Evolutionary conservation across 2,113 vertebrate species (phyloP), one percentile per base, ranked within the genome.

Genomic region (Pachyramphus minor): DNA sequence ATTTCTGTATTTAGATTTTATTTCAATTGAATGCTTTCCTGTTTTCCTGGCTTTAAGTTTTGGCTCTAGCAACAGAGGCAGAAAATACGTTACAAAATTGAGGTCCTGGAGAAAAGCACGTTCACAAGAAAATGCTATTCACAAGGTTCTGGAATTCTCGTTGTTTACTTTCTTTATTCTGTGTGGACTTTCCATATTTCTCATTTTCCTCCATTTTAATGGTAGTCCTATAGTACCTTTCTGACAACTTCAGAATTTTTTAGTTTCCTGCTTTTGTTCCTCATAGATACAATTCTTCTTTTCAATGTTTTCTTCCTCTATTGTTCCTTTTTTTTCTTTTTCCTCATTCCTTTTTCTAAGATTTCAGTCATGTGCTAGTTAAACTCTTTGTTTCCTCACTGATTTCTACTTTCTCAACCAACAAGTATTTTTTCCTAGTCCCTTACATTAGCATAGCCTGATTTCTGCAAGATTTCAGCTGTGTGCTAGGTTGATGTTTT

Each of bases 1-100:
- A 41, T 86, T 82, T 90, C 93, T 64, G 84, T 76, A 94, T 94
- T 96, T 92, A 95, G 90, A 92, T 86, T 89, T 53, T 3, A 87
- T 94, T 95, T 96, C 84, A 89, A 15, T 56, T 33, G 67, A 91
- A 93, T 94, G 62, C 21, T 77, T 88, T 93, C 63, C 79, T 83
- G 49, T 77, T 95, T 93, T 80, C 39, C 91, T 93, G 75, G 47
- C 77, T 79, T 89, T 90, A 67, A 93, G 84, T 67, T 89, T 88
- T 88, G 88, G 58, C 67, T 94, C 24, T 28, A 58, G 60, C 64
- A 92, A 63, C 58, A 89, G 55, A 56, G 2, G 6, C 28, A 53
- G 72, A 84, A 96, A 77, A 86, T 52, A 67, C 74, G 58, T 83
- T 42, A 82, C 45, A 75, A 88, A 94, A 63, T 7, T 30, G 22